Base-by-base conservation (phyloP, 2,888 invertebrate species). In the Ormyrus rosae region DNA sequence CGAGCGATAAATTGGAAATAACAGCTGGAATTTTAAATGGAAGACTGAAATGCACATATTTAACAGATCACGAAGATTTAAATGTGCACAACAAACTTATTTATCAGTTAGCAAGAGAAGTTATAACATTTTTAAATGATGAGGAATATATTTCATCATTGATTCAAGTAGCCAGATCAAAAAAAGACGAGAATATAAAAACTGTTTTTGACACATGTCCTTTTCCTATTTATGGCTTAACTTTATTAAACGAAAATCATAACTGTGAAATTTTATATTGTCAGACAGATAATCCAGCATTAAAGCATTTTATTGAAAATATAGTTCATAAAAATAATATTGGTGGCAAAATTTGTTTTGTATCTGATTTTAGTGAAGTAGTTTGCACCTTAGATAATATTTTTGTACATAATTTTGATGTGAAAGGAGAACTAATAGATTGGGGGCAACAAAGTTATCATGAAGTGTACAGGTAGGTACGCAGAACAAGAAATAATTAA, bases 141-240 rank as follows among this genome's bases (percentile, higher is more conserved):
- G 82, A 85, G 9, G 90, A 91, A 34, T 93, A 91, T 80, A 84
- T 92, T 13, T 89, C 91, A 64, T 86, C 88, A 72, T 91, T 93
- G 55, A 87, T 84, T 19, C 87, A 88, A 63, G 90, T 91, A 73
- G 89, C 91, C 68, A 90, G 91, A 9, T 89, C 90, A 87, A 78
- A 90, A 88, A 82, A 76, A 45, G 78, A 79, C n/a, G 83, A 81
- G 63, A 79, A 78, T 58, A 82, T 85, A 61, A 84, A 83, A 76
- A 85, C 82, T 85, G 89, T 94, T 81, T 89, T 94, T 67, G 95
- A 95, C 88, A 90, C 93, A 50, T 92, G 92, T 84, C 93, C 93
- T 6, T 94, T 95, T 87, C 95, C 95, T 0, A 84, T 94, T 61
- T 92, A 94, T 86, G 94, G 94, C 0, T 87, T 95, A 61, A 88